Evolutionary conservation across 1,140 invertebrate genomes (phyloP), one percentile per base, ranked within the genome.

Genomic region (Papilio aristodemus): DNA sequence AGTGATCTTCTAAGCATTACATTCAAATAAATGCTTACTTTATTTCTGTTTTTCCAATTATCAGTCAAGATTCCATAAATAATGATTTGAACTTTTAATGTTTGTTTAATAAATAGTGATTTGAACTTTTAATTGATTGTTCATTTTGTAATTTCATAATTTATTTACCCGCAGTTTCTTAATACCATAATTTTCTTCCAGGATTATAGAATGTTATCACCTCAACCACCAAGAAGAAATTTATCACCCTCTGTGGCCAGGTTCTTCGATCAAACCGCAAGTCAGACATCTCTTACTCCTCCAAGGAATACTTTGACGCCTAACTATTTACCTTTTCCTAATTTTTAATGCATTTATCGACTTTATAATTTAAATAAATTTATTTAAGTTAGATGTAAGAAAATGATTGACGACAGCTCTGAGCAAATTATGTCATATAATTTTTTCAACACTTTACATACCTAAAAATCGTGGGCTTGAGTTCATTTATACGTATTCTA

Each of bases 221-320:
- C 74, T 50, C 73, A 77, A 9, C 75, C 68, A 7, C 19, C 60
- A 0, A 74, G 82, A 6, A 77, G 85, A 70, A 86, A 84, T 68
- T 74, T 91, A 41, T 91, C 89, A 10, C 89, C 89, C 4, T 89
- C 87, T 9, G 89, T 91, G 13, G 89, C 86, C 10, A 80, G 77
- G 41, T 91, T 91, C 68, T 91, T 91, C 41, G 67, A 89, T 67
- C 81, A 89, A 69, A 82, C 85, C n/a, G 80, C 83, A 19, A 68
- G 63, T 39, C 86, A 87, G 64, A 57, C 80, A 9, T 74, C 79
- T 6, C 70, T 89, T 27, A 81, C 81, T 27, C 78, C 85, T 22
- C 79, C 83, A 10, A 75, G 74, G 75, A 77, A 73, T 68, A 71
- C 69, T 13, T 63, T 76, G 43, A 32, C 78, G 27, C 39, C 67